phyloP scores from a whole-genome alignment of 2,113 vertebrate species.

The Notarius quadriscutis region DNA sequence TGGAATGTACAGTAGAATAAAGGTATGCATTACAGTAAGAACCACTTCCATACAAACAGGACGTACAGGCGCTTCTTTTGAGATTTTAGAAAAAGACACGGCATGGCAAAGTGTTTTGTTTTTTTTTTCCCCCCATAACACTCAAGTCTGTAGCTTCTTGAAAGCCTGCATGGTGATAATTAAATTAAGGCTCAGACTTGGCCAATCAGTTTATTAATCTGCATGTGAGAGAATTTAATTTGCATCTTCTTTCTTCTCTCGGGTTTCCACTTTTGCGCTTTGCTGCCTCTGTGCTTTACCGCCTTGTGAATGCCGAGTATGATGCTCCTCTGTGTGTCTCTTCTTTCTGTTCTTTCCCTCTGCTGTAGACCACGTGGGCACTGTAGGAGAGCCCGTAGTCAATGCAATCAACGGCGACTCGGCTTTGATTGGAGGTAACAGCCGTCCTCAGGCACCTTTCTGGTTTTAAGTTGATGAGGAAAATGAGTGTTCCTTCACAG shows the following conservation, averaged over 20 bases:
- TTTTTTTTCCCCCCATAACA: no score
- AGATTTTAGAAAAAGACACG: background rate
- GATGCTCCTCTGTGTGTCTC: slow-evolving; percentile 43
- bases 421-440: slow-evolving; percentile 92
- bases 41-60: background rate
- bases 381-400: slow-evolving; percentile 80
- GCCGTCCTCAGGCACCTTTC: slow-evolving; percentile 26
- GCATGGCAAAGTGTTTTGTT: background rate
- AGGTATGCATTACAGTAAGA: background rate
- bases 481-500: background rate
- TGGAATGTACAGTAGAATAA: background rate
- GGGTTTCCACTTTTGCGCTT: slow-evolving; percentile 38
- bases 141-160: slow-evolving; percentile 55
- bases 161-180: slow-evolving; percentile 50
- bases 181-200: slow-evolving; percentile 50
- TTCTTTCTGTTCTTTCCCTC: slow-evolving; percentile 45
- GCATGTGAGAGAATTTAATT: slow-evolving; percentile 40
- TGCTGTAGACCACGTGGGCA: slow-evolving; percentile 85
- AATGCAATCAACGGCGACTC: slow-evolving; percentile 84
- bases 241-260: slow-evolving; percentile 41
- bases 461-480: slow-evolving; percentile 14
- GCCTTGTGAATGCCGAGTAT: slow-evolving; percentile 45
- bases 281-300: slow-evolving; percentile 26
- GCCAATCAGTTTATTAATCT: slow-evolving; percentile 61
- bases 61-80: background rate